Evolutionary conservation across 1,140 invertebrate species (phyloP).

Genomic region (Drosophila kanapiae): DNA sequence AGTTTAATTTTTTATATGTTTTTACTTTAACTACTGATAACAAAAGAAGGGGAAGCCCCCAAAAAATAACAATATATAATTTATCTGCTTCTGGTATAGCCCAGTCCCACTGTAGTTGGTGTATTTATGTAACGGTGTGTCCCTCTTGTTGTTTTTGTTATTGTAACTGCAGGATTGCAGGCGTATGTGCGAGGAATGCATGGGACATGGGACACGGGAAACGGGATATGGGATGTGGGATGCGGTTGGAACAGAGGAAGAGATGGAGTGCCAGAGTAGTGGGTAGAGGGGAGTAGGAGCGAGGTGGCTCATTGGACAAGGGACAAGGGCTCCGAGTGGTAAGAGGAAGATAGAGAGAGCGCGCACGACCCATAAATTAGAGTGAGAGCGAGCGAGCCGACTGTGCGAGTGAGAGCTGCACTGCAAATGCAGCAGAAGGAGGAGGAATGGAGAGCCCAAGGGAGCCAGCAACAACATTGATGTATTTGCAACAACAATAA

Average conservation of each 20-base stretch:
- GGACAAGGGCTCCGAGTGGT: constrained; percentile 61
- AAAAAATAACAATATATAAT: no score
- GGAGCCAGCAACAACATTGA: constrained; percentile 59
- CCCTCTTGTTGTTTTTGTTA: constrained; percentile 45
- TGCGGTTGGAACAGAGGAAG: constrained; percentile 18
- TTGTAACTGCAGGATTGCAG: constrained; percentile 48
- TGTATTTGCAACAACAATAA: constrained; percentile 69
- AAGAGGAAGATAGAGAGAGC: constrained; percentile 59
- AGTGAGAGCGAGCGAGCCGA: constrained; percentile 45
- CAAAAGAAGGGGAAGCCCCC: no score
- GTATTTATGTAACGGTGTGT: constrained; percentile 78
- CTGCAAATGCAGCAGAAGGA: constrained; percentile 30
- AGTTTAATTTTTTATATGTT: no score
- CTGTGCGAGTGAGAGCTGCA: constrained; percentile 32
- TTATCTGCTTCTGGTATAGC: neutral
- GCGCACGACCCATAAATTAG: constrained; percentile 79
- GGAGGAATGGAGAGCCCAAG: constrained; percentile 11
- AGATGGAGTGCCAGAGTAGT: constrained; percentile 1
- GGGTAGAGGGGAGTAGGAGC: neutral
- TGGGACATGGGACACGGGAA: constrained; percentile 21
- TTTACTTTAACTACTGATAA: no score
- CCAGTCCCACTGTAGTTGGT: constrained; percentile 25
- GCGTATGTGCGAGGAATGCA: constrained; percentile 43
- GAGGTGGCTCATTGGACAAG: constrained; percentile 49
- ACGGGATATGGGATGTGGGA: constrained; percentile 16